These are phyloP conservation scores for Acanthochromis polyacanthus DNA, from an alignment of 2,113 vertebrate species.

Conservation along the genomic window DNA sequence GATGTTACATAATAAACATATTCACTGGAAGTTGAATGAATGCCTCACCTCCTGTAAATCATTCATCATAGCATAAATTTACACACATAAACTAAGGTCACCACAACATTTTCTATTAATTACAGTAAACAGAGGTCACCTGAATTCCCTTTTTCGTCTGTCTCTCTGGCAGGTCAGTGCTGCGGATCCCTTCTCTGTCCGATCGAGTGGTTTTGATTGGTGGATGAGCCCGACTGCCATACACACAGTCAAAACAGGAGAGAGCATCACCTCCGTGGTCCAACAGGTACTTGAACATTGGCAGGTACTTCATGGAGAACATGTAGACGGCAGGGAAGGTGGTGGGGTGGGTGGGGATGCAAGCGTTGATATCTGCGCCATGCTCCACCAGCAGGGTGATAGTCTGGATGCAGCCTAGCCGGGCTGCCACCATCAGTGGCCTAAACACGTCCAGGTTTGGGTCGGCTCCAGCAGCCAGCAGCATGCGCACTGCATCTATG, in stretches of 20 bases:
- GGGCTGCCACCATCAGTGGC: slow-evolving; percentile 92
- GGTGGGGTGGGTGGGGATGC: slow-evolving; percentile 91
- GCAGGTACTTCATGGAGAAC: slow-evolving; percentile 91
- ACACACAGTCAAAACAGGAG: slow-evolving; percentile 91
- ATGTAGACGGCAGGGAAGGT: slow-evolving; percentile 93
- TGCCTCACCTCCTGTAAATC: neutral
- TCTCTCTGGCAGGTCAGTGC: neutral
- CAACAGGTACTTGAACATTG: slow-evolving; percentile 92
- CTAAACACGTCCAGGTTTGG: slow-evolving; percentile 92
- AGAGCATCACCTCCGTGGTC: slow-evolving; percentile 91
- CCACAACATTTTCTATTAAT: neutral
- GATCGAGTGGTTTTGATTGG: slow-evolving; percentile 67
- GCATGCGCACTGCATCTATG: slow-evolving; percentile 83
- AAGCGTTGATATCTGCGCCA: slow-evolving; percentile 91
- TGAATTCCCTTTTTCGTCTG: slow-evolving; percentile 51
- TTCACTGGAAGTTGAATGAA: slow-evolving; percentile 47
- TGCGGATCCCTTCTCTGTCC: slow-evolving; percentile 38
- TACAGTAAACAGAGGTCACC: neutral
- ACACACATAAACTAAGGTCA: neutral
- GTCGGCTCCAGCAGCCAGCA: slow-evolving; percentile 90
- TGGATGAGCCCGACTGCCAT: slow-evolving; percentile 88
- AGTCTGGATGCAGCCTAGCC: slow-evolving; percentile 88
- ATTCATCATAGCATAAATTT: neutral
- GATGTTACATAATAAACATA: neutral
- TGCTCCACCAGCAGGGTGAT: slow-evolving; percentile 90